A percentile compares a stretch with the other conserved stretches of the same genome.
Evolutionary conservation across 2,113 vertebrate species (phyloP).

Genomic region (Hystrix brachyura): DNA sequence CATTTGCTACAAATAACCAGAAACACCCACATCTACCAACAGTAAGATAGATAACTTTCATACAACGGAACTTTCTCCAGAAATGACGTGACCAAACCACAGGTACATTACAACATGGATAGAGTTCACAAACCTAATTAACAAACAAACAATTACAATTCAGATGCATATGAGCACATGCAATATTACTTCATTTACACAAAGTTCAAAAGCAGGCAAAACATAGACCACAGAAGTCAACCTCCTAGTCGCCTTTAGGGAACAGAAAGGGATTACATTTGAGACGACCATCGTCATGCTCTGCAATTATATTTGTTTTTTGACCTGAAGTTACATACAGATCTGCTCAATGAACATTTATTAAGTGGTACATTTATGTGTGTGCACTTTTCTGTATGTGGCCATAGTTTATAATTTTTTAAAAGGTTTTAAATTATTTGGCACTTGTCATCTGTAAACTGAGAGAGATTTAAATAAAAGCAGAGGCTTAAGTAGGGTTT

Average conservation of each 20-base stretch:
- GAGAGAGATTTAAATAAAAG: constrained; percentile 40
- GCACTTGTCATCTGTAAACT: neutral
- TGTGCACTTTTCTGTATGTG: neutral
- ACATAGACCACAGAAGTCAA: neutral
- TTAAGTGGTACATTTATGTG: neutral
- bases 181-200: neutral
- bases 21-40: neutral
- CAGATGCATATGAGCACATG: neutral
- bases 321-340: neutral
- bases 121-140: neutral
- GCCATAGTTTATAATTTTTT: neutral
- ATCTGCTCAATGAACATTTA: neutral
- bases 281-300: rapidly evolving
- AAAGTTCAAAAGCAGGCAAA: neutral
- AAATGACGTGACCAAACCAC: neutral
- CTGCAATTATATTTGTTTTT: neutral
- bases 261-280: neutral
- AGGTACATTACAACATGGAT: neutral
- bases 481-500: neutral
- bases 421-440: neutral
- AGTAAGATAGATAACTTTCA: neutral
- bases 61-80: neutral
- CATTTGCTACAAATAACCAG: neutral
- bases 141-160: neutral
- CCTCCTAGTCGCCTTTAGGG: too few species aligned